Base-by-base conservation (phyloP, 2,113 vertebrate genomes). In the Melanerpes aurifrons region DNA sequence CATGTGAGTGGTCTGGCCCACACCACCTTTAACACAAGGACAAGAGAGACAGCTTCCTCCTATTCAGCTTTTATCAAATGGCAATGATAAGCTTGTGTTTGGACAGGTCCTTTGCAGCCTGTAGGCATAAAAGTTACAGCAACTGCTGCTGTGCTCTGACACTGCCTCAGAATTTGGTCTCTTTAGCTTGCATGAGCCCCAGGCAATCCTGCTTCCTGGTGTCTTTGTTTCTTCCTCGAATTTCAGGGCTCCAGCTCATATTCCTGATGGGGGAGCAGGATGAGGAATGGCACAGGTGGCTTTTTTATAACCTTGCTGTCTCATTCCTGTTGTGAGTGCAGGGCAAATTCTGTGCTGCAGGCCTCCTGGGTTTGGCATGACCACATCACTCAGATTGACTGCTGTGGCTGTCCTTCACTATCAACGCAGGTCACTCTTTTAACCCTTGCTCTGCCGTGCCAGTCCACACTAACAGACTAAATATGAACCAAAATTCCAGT, bases 111-210 rank as follows among this genome's bases (percentile, higher is more conserved):
- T 59, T 50, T 54, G 66, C 37, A 28, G 21, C 61, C 67, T 5
- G 40, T 0, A 15, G 82, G 40, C 22, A 12, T 8, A 14, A 31
- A 84, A 63, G 43, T 53, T 14, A 18, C 0, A 0, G 68, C 3
- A 21, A 28, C 72, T 26, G 54, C 63, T 35, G 16, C 28, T 7
- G 25, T 10, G 66, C n/a, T 15, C 32, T 50, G 86, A 66, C 47
- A 4, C 53, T 32, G 35, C 9, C 82, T 75, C 66, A 53, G 57
- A 50, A 53, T 71, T 74, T 50, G 26, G 26, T 54, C 78, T 77
- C 25, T 40, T 15, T 26, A 5, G 17, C 12, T 31, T 73, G 53
- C 19, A 12, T 1, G 0, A 69, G 59, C 68, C 40, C 7, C 20
- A 2, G 61, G 68, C 40, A 7, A 8, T 1, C 32, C 64, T 62